Conservation (phyloP, 2,797 vertebrate species). For the Remorina albescens region DNA sequence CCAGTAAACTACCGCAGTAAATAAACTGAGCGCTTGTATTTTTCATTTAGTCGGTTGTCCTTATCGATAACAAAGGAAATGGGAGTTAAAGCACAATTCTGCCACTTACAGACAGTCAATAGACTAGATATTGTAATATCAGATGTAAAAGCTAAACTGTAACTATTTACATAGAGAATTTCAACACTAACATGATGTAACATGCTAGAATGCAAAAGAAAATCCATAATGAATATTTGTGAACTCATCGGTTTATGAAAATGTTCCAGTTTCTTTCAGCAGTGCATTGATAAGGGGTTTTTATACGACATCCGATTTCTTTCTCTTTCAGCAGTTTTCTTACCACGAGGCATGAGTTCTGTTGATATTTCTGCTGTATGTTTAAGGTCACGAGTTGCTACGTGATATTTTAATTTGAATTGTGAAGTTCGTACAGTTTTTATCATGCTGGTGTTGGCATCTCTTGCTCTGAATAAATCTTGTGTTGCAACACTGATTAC, state of each 20-base stretch:
- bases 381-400: constrained; percentile 97
- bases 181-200: constrained; percentile 93
- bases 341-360: constrained; percentile 94
- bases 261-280: constrained; percentile 93
- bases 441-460: constrained; percentile 99
- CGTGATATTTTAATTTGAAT: constrained; percentile 99
- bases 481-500: constrained; percentile 88
- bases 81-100: constrained; percentile 99
- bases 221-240: constrained; percentile 96
- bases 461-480: constrained; percentile 99
- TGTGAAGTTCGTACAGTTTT: constrained; percentile 99
- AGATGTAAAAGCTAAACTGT: constrained; percentile 94
- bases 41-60: constrained; percentile 89
- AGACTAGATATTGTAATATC: constrained; percentile 90
- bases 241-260: constrained; percentile 94
- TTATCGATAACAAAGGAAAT: constrained; percentile 92
- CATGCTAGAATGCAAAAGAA: constrained; percentile 96
- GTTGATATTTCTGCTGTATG: constrained; percentile 98
- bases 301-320: constrained; percentile 91
- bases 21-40: constrained; percentile 93
- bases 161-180: constrained; percentile 93
- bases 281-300: constrained; percentile 92
- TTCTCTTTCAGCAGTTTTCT: constrained; percentile 90
- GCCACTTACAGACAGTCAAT: constrained; percentile 93
- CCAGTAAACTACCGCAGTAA: constrained; percentile 93